phyloP scores from a whole-genome alignment of 2,888 invertebrate species.

The Acleris emargana region DNA sequence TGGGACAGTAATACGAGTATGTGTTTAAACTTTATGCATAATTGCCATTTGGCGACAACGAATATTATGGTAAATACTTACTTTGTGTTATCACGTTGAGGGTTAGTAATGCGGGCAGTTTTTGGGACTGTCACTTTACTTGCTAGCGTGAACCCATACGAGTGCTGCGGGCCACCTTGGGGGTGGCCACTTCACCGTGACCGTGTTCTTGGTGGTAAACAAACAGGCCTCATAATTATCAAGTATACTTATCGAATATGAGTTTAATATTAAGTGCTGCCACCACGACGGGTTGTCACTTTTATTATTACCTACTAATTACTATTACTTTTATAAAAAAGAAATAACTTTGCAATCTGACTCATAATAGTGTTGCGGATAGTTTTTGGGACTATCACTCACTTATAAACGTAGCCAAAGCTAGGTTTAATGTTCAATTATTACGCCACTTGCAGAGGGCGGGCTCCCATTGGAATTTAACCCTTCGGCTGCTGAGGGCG shows the following conservation, averaged over 20 bases:
- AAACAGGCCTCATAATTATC: constrained; percentile 3
- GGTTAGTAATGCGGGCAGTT: constrained; percentile 17
- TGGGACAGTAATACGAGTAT: not conserved
- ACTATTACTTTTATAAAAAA: not conserved
- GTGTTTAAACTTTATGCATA: not conserved
- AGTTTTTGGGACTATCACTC: no score
- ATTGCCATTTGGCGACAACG: not conserved
- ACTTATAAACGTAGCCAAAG: no score
- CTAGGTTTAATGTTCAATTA: no score
- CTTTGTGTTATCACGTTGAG: constrained; percentile 8
- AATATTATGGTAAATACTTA: not conserved
- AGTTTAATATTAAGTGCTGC: not conserved
- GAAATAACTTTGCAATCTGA: not conserved
- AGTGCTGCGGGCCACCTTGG: no score
- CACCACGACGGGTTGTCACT: constrained; percentile 1
- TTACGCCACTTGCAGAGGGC: no score
- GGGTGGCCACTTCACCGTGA: no score
- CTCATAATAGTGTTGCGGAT: not conserved
- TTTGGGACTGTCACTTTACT: no score
- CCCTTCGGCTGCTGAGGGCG: no score
- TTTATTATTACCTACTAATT: not conserved
- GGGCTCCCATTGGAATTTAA: no score
- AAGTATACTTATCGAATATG: not conserved
- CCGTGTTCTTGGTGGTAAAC: constrained; percentile 30
- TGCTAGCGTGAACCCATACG: no score